Conservation (phyloP, 1,140 invertebrate genomes). For the Solenopsis invicta region DNA sequence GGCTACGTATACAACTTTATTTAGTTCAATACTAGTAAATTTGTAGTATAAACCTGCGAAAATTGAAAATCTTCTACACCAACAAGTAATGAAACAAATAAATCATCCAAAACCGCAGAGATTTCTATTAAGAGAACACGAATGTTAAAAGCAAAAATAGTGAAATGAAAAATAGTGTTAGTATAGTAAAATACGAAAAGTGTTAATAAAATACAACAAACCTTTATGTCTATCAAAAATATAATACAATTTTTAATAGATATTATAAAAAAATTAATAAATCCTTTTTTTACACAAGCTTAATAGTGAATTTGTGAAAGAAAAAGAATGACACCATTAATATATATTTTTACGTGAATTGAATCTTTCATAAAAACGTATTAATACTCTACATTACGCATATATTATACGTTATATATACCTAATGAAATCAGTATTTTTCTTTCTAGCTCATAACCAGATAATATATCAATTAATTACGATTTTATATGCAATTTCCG, state of each 20-base stretch:
- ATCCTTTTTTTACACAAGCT: background rate
- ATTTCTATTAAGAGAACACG: too few species aligned
- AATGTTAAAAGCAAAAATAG: background rate
- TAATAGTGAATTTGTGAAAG: background rate
- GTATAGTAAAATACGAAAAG: background rate
- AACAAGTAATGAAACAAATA: background rate
- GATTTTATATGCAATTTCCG: background rate
- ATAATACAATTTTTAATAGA: background rate
- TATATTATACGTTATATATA: too few species aligned
- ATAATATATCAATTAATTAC: background rate
- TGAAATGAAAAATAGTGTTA: background rate
- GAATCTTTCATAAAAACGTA: background rate
- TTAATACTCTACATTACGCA: background rate
- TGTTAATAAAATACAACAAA: background rate
- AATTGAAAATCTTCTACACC: background rate
- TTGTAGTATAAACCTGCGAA: background rate
- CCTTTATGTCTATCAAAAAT: background rate
- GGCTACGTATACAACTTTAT: constrained; percentile 3
- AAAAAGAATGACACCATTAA: background rate
- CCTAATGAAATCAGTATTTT: background rate
- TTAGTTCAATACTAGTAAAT: background rate
- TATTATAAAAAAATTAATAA: background rate
- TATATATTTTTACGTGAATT: background rate
- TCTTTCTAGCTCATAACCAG: background rate
- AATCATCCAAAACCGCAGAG: background rate